phyloP scores from a whole-genome alignment of 2,113 vertebrate genomes.

The Tachysurus fulvidraco region DNA sequence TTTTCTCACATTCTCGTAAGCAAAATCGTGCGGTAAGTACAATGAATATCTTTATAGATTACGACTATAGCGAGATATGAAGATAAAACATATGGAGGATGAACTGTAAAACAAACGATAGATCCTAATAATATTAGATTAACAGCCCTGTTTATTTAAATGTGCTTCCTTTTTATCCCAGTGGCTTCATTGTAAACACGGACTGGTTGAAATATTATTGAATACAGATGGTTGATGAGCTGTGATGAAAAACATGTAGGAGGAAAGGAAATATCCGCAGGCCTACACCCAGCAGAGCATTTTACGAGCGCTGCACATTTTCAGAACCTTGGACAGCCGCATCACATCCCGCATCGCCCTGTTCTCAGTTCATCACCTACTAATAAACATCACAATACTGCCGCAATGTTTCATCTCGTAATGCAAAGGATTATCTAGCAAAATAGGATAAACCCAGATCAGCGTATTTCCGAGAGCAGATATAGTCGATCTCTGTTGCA shows the following conservation, averaged over 20 bases:
- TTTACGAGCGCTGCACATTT: slow-evolving; percentile 41
- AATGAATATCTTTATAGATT: neutral
- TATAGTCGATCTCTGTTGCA: neutral
- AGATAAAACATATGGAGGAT: neutral
- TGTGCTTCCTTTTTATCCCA: neutral
- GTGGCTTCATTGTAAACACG: neutral
- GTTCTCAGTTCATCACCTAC: neutral
- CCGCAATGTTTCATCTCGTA: neutral
- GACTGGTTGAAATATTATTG: neutral
- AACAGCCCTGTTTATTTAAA: neutral
- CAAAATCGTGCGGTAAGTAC: slow-evolving; percentile 43
- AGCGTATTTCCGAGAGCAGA: neutral
- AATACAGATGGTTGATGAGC: neutral
- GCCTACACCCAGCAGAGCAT: slow-evolving; percentile 19
- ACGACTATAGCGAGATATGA: neutral
- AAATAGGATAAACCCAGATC: neutral
- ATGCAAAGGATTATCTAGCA: neutral
- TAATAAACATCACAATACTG: neutral
- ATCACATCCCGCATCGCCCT: neutral
- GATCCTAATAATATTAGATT: neutral
- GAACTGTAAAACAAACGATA: neutral
- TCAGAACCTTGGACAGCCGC: slow-evolving; percentile 79
- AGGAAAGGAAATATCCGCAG: slow-evolving; percentile 5
- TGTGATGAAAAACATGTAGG: neutral
- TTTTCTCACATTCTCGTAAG: slow-evolving; percentile 41